Conservation (phyloP, 2,113 vertebrate genomes). For the Melospiza georgiana region DNA sequence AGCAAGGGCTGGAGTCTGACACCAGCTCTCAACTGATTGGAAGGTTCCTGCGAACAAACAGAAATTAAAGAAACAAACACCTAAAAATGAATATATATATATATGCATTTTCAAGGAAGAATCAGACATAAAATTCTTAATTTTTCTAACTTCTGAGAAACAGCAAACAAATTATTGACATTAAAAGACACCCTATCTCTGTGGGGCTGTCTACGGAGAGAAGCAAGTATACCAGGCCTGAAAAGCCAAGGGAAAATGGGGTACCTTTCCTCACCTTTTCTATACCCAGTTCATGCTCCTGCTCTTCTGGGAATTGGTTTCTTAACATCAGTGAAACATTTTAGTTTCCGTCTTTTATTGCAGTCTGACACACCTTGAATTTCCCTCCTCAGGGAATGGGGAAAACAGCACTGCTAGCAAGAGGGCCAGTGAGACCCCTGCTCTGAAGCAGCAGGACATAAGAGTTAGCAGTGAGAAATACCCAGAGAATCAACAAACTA, state of each 20-base stretch:
- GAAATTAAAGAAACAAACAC: neutral
- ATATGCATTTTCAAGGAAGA: neutral
- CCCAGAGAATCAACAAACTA: neutral
- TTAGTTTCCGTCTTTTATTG: neutral
- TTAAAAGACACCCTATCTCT: neutral
- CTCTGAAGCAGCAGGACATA: neutral
- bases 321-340: neutral
- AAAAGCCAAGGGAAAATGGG: neutral
- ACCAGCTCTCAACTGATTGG: neutral
- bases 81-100: neutral
- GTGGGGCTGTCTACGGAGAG: neutral
- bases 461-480: neutral
- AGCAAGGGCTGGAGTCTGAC: neutral
- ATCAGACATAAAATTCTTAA: rapidly evolving
- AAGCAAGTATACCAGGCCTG: neutral
- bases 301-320: neutral
- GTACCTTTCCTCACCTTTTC: neutral
- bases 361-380: neutral
- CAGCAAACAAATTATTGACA: neutral
- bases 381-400: neutral
- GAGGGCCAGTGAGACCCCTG: neutral
- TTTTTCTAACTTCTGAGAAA: neutral
- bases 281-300: neutral
- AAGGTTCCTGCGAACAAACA: neutral
- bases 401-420: neutral